These are phyloP conservation scores for Ceratitis capitata DNA, from an alignment of 1,140 invertebrate species.

Conservation along the genomic window DNA sequence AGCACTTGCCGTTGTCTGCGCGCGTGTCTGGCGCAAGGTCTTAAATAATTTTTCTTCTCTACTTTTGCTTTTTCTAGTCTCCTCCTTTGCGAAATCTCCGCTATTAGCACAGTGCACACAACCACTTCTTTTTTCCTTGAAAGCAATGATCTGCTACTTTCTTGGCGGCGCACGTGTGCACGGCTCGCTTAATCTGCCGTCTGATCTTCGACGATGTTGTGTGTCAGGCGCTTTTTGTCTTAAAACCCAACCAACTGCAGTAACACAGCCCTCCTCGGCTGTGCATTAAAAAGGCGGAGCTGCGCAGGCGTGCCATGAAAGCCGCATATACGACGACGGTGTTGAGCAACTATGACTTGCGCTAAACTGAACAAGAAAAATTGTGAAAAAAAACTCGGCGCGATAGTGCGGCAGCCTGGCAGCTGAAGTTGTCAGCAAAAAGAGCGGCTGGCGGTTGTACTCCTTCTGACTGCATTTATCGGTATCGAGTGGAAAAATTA, in stretches of 20 bases:
- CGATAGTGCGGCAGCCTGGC: not conserved
- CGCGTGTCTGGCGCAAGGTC: not conserved
- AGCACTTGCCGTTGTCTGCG: conserved; percentile 21
- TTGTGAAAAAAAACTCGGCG: not conserved
- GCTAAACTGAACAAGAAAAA: not conserved
- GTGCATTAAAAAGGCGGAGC: not conserved
- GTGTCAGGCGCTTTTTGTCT: not conserved
- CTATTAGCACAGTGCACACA: not conserved
- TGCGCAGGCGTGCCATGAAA: not conserved
- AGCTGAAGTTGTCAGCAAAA: not conserved
- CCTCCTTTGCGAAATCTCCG: not conserved
- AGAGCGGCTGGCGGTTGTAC: not conserved
- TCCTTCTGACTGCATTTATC: not conserved
- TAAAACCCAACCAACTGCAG: not conserved
- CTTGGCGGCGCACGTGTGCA: not conserved
- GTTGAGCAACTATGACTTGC: too few species aligned
- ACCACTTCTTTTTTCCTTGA: too few species aligned
- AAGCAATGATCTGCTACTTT: not conserved
- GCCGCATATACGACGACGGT: not conserved
- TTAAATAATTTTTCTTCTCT: not conserved
- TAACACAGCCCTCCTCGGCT: not conserved
- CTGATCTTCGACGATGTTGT: not conserved
- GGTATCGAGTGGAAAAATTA: too few species aligned
- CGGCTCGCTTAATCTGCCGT: not conserved
- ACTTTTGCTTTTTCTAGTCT: not conserved